These are phyloP conservation scores for Mnemiopsis leidyi DNA, from an alignment of 37 sponge, comb jelly and placozoan species.

Conservation along the genomic window DNA sequence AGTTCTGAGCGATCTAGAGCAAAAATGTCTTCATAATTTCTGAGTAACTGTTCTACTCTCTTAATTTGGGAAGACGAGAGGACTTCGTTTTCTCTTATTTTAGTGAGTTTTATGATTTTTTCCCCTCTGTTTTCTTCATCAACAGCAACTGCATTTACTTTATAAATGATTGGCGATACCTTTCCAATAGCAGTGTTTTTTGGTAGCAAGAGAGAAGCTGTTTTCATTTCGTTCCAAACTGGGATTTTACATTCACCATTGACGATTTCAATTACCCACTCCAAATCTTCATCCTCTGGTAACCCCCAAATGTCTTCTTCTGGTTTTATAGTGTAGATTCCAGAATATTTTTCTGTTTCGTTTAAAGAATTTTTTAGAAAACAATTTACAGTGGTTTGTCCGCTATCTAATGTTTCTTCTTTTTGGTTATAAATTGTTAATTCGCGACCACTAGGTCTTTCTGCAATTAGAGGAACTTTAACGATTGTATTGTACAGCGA, in stretches of 20 bases:
- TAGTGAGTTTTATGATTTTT: background rate
- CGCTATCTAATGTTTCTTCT: background rate
- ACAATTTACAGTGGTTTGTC: background rate
- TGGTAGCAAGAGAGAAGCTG: background rate
- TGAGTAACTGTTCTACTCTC: background rate
- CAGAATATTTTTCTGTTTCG: background rate
- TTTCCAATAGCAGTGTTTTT: background rate
- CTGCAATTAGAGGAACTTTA: background rate
- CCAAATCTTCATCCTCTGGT: background rate
- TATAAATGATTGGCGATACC: background rate
- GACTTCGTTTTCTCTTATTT: background rate
- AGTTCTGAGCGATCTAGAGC: background rate
- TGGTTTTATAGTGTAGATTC: background rate
- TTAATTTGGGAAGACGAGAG: background rate
- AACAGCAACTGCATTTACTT: background rate
- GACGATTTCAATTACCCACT: background rate
- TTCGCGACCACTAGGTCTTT: background rate
- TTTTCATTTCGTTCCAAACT: background rate
- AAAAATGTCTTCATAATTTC: background rate
- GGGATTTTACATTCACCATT: background rate
- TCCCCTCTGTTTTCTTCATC: background rate
- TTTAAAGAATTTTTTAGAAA: background rate
- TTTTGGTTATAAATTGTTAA: background rate
- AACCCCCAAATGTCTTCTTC: background rate
- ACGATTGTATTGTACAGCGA: background rate